Evolutionary conservation across 1,140 invertebrate genomes (phyloP), one percentile per base, ranked within the genome.

Genomic region (Ptiloglossa arizonensis): DNA sequence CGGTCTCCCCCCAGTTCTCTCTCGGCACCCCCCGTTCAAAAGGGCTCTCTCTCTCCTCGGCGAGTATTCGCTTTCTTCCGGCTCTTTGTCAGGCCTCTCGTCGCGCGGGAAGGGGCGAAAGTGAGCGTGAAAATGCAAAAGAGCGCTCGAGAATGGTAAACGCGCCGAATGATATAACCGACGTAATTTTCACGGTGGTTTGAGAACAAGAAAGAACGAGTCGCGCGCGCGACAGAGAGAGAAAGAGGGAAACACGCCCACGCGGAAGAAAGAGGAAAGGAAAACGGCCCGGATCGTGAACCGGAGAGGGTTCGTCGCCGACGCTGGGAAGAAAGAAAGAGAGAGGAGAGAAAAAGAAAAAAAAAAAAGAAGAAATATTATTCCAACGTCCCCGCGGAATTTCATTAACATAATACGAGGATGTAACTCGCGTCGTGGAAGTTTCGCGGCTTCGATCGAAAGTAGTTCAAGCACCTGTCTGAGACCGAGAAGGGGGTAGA

Each of bases 131-230:
- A 75, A 79, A 64, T 64, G 59, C 48, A 17, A 48, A 62, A 32
- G 56, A 52, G 44, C 48, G 66, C 48, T 75, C 54, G 60, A 67
- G 72, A 80, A 57, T 68, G 66, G 38, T 56, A 79, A 82, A 74
- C 32, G 60, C 60, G 64, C 6, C 13, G 62, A 71, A 83, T 73
- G 64, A 59, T 71, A 66, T 75, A 80, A 69, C 15, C 19, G 54
- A 27, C 41, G 67, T 69, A 68, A 76, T 59, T 68, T 76, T 44
- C 64, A 41, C 29, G 41, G 15, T 22, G 19, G 73, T 38, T 38
- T 41, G 8, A 41, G 41, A 41, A 41, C 41, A 41, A 41, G 41
- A 41, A 11, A 41, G 11, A 41, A 1, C 8, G 11, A 41, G n/a
- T n/a, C n/a, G n/a, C n/a, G n/a, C n/a, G n/a, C n/a, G n/a, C n/a